Conservation (phyloP, 2,888 invertebrate species). For the Nasonia oneida region DNA sequence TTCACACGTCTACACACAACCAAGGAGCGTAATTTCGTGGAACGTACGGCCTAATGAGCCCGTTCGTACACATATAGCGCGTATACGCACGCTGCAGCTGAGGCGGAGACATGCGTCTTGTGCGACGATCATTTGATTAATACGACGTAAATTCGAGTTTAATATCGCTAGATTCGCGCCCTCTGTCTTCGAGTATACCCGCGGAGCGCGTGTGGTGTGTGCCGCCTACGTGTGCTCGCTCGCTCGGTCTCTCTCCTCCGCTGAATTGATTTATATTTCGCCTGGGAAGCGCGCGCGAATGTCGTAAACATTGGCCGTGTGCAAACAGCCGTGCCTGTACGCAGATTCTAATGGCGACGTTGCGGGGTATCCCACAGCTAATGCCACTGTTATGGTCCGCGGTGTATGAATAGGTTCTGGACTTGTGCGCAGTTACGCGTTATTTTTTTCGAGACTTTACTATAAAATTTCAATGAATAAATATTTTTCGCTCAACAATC, state of each 20-base stretch:
- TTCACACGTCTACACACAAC: neutral
- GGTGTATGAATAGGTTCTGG: neutral
- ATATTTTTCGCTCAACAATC: no score
- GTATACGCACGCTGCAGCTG: neutral
- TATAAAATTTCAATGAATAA: neutral
- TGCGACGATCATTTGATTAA: slow-evolving; percentile 7
- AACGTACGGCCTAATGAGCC: slow-evolving; percentile 5
- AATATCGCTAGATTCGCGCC: slow-evolving; percentile 10
- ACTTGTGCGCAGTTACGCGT: neutral
- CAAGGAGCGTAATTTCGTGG: slow-evolving; percentile 3
- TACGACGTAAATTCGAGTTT: slow-evolving; percentile 36
- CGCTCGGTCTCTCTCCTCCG: neutral
- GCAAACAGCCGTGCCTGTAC: neutral
- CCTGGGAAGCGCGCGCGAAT: neutral
- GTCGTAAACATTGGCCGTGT: neutral
- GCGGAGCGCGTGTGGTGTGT: neutral
- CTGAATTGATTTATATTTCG: slow-evolving; percentile 11
- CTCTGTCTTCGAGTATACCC: no score
- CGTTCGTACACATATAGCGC: neutral
- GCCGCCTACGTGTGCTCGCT: neutral
- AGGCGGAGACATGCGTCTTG: neutral
- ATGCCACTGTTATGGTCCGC: neutral
- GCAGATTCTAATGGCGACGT: slow-evolving; percentile 11
- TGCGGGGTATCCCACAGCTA: neutral
- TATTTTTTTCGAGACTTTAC: neutral